Conservation (phyloP, 2,888 invertebrate genomes). For the Microdon myrmicae region DNA sequence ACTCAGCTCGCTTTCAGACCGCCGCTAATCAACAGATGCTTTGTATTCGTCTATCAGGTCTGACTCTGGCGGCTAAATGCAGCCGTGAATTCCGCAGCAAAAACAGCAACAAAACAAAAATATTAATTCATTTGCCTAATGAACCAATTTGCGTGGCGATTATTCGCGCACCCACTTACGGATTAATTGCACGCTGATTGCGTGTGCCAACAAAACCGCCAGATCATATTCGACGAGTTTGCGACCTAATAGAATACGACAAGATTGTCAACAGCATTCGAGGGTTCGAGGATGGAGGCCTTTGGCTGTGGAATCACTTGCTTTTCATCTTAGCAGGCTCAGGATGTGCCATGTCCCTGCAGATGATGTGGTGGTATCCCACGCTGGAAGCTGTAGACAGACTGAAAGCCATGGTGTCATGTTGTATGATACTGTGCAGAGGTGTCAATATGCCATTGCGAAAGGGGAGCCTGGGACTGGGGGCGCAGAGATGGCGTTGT, state of each 20-base stretch:
- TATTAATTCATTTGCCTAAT: slow-evolving; percentile 35
- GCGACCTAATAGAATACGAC: slow-evolving; percentile 45
- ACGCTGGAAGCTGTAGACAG: slow-evolving; percentile 25
- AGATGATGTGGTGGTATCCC: slow-evolving; percentile 51
- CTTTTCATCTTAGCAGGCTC: slow-evolving; percentile 47
- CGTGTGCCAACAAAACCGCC: slow-evolving; percentile 36
- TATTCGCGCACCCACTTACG: slow-evolving; percentile 35
- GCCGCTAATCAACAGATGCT: slow-evolving; percentile 21
- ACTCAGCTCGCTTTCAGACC: slow-evolving; percentile 34
- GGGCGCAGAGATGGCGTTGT: slow-evolving; percentile 38
- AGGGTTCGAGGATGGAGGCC: too few relatives aligned
- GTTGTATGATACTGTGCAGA: slow-evolving; percentile 45
- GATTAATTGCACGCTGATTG: slow-evolving; percentile 42
- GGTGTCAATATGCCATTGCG: slow-evolving; percentile 48
- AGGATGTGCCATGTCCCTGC: slow-evolving; percentile 50
- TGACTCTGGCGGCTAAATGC: too few relatives aligned
- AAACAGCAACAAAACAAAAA: too few relatives aligned
- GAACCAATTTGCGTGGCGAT: slow-evolving; percentile 36
- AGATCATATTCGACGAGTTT: slow-evolving; percentile 41
- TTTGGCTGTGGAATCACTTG: slow-evolving; percentile 49
- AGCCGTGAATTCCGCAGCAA: background rate
- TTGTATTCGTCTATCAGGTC: too few relatives aligned
- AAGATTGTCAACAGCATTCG: slow-evolving; percentile 39
- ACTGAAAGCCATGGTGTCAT: slow-evolving; percentile 43
- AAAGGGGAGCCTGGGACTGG: too few relatives aligned